Percentiles rank a stretch among this genome's conserved stretches.
These are phyloP conservation scores for Lota lota DNA, from an alignment of 2,113 vertebrate species.

Conservation along the genomic window DNA sequence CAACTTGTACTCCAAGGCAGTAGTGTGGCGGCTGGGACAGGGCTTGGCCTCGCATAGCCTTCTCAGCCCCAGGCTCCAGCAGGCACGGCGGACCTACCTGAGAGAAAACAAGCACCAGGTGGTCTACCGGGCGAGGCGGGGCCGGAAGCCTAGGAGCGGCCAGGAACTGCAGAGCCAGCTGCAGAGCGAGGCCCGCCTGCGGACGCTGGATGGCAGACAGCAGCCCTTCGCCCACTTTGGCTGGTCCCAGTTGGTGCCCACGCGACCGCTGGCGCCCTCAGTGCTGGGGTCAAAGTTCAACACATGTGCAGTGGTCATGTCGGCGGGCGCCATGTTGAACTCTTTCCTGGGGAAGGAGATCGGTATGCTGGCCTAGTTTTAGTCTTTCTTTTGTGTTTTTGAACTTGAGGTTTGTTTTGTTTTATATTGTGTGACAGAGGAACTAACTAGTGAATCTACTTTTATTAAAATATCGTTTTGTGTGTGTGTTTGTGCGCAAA, in stretches of 20 bases:
- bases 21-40: constrained; percentile 80
- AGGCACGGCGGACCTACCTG: constrained; percentile 75
- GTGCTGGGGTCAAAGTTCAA: constrained; percentile 61
- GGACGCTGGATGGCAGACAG: constrained; percentile 81
- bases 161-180: constrained; percentile 77
- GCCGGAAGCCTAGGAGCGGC: constrained; percentile 34
- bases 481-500: no score
- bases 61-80: constrained; percentile 77
- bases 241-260: constrained; percentile 78
- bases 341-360: constrained; percentile 84
- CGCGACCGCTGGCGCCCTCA: constrained; percentile 69
- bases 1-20: constrained; percentile 72
- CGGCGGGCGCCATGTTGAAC: constrained; percentile 84
- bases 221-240: constrained; percentile 78
- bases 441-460: neutral
- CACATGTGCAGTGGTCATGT: constrained; percentile 85
- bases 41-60: constrained; percentile 77
- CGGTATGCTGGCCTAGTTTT: constrained; percentile 67
- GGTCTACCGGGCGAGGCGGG: constrained; percentile 68
- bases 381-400: neutral
- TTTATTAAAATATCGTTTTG: no score
- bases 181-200: constrained; percentile 68
- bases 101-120: constrained; percentile 79
- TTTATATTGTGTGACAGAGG: neutral
- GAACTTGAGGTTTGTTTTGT: neutral